Base-by-base conservation (phyloP, 2,113 vertebrate species). In the Alexandromys fortis region DNA sequence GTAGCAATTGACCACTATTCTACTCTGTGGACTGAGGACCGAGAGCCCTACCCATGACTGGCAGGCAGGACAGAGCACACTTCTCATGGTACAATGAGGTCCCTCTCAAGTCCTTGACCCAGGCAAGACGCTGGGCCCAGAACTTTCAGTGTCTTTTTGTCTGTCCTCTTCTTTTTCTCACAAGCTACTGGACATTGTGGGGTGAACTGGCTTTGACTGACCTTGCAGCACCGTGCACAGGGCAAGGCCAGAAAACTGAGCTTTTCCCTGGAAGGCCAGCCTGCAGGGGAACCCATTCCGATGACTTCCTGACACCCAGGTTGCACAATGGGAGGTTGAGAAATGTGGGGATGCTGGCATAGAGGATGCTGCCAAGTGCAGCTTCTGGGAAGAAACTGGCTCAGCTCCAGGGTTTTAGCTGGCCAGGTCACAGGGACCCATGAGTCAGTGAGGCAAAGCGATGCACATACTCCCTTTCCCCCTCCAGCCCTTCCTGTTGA, bases 281-380 rank as follows among this genome's bases (percentile, higher is more conserved):
- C 2, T 22, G 16, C 28, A 35, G 13, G 22, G 47, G 47, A n/a
- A 14, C 17, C 63, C 75, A 14, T 63, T 33, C 11, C 22, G 24
- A 5, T 7, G 33, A 8, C 24, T 92, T 96, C 45, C 49, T 4
- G 22, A 89, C 47, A 88, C 22, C 26, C 0, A 49, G 0, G 49
- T 94, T 95, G 77, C 91, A 82, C 35, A 97, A 96, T 0, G 0
- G 26, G 33, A 67, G 55, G n/a, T 45, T 35, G 33, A 76, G 65
- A 92, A 67, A 2, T 26, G 1, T 0, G 1, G n/a, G 1, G 0
- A 52, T 67, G 22, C 42, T 3, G 0, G 11, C 7, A 22, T 4
- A 4, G 30, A n/a, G 19, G 55, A 42, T 52, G 30, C 11, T 63
- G 22, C 35, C 12, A 26, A 19, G 24, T 45, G 58, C 4, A 16